phyloP scores from a whole-genome alignment of 1,140 invertebrate species.

The Drosophila guanche region DNA sequence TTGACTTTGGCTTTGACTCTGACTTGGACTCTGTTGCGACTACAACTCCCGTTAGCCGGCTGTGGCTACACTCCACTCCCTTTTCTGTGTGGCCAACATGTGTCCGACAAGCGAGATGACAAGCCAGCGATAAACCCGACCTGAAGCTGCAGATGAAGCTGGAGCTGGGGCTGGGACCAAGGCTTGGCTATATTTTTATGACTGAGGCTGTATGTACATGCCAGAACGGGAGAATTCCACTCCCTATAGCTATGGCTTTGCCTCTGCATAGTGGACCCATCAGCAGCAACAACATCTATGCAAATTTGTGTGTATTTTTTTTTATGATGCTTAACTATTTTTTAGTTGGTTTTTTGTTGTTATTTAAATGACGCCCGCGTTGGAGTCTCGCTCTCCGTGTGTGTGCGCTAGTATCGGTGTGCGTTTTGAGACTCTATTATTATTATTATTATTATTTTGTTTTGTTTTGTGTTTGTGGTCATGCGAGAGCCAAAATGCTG shows the following conservation, averaged over 20 bases:
- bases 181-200: slow-evolving; percentile 78
- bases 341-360: slow-evolving; percentile 75
- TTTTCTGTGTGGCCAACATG: slow-evolving; percentile 58
- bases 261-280: slow-evolving; percentile 21
- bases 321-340: slow-evolving; percentile 81
- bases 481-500: slow-evolving; percentile 42
- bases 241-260: slow-evolving; percentile 40
- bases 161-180: slow-evolving; percentile 11
- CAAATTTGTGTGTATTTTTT: slow-evolving; percentile 66
- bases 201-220: slow-evolving; percentile 45
- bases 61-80: slow-evolving; percentile 41
- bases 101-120: slow-evolving; percentile 71
- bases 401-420: slow-evolving; percentile 17
- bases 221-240: slow-evolving; percentile 35
- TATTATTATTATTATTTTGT: slow-evolving; percentile 40
- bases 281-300: slow-evolving; percentile 59
- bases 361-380: slow-evolving; percentile 74
- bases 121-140: slow-evolving; percentile 59
- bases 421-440: slow-evolving; percentile 57
- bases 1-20: slow-evolving; percentile 23
- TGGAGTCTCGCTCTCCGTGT: slow-evolving; percentile 27
- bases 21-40: slow-evolving; percentile 14
- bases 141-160: slow-evolving; percentile 18
- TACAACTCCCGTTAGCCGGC: slow-evolving; percentile 53
- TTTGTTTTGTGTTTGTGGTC: slow-evolving; percentile 57